phyloP scores from a whole-genome alignment of 2,113 vertebrate species.

The Dicerorhinus sumatrensis region DNA sequence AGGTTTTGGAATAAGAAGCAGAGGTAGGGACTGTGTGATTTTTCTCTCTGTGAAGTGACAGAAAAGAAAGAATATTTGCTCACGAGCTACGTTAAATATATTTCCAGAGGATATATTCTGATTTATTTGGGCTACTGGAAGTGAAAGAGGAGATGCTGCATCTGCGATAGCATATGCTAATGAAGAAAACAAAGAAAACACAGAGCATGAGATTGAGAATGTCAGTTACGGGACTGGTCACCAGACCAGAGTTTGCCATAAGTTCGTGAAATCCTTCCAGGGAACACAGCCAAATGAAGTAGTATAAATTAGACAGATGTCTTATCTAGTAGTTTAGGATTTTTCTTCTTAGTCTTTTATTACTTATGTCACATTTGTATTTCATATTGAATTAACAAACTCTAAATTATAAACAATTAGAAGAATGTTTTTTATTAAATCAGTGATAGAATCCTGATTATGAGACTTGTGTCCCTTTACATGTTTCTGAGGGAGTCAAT shows the following conservation, averaged over 20 bases:
- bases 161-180: neutral
- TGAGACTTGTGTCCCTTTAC: conserved; percentile 11
- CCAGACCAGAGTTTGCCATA: neutral
- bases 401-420: conserved; percentile 23
- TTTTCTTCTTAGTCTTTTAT: conserved; percentile 33
- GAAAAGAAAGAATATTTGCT: neutral
- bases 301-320: neutral
- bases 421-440: conserved; percentile 27
- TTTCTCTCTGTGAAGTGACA: neutral
- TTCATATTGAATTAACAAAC: conserved; percentile 46
- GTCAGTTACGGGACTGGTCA: neutral
- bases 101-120: neutral
- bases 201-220: neutral
- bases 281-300: conserved; percentile 6
- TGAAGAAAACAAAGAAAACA: conserved; percentile 22
- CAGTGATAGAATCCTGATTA: neutral
- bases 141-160: neutral
- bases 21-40: neutral
- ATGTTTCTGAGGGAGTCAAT: neutral
- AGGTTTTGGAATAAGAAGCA: neutral
- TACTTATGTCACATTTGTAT: neutral
- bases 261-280: conserved; percentile 41
- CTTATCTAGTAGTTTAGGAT: conserved; percentile 2
- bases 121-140: neutral
- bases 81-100: neutral